Conservation (phyloP, 2,888 invertebrate genomes). For the Opisthograptis luteolata region DNA sequence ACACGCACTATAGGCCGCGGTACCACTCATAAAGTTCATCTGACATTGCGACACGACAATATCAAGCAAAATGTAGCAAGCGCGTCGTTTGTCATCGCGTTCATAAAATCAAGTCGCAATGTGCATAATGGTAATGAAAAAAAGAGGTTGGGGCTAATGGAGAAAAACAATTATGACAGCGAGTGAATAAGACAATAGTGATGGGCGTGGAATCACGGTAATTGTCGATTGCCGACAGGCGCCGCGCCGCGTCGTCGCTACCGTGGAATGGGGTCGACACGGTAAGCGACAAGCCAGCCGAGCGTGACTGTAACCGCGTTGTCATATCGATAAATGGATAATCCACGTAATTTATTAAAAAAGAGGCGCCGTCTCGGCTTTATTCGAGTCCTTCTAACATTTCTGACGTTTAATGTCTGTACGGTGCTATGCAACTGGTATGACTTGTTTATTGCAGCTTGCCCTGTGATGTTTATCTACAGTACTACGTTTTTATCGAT, state of each 20-base stretch:
- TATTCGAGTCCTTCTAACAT: not conserved
- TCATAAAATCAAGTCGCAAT: slow-evolving; percentile 43
- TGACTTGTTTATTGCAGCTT: not conserved
- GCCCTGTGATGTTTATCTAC: not conserved
- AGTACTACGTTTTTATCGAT: no score
- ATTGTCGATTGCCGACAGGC: slow-evolving; percentile 65
- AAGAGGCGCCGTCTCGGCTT: slow-evolving; percentile 22
- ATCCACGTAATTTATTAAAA: slow-evolving; percentile 40
- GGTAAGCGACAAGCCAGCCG: slow-evolving; percentile 58
- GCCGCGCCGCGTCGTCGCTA: slow-evolving; percentile 46
- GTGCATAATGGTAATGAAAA: slow-evolving; percentile 25
- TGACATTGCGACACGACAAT: slow-evolving; percentile 21
- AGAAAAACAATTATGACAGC: slow-evolving; percentile 48
- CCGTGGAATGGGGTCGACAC: slow-evolving; percentile 62
- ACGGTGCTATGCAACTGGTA: not conserved
- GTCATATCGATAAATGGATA: slow-evolving; percentile 61
- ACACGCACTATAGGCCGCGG: slow-evolving; percentile 38
- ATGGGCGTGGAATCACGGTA: slow-evolving; percentile 61
- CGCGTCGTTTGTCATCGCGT: slow-evolving; percentile 40
- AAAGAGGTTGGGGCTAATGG: slow-evolving; percentile 32
- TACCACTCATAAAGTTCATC: slow-evolving; percentile 49
- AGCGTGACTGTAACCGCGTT: slow-evolving; percentile 51
- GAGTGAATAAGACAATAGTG: slow-evolving; percentile 69
- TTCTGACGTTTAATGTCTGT: not conserved
- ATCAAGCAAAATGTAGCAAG: slow-evolving; percentile 29